Percentiles rank a stretch among this genome's conserved stretches.
Evolutionary conservation across 2,888 invertebrate species (phyloP).

Genomic region (Miltochrista miniata): DNA sequence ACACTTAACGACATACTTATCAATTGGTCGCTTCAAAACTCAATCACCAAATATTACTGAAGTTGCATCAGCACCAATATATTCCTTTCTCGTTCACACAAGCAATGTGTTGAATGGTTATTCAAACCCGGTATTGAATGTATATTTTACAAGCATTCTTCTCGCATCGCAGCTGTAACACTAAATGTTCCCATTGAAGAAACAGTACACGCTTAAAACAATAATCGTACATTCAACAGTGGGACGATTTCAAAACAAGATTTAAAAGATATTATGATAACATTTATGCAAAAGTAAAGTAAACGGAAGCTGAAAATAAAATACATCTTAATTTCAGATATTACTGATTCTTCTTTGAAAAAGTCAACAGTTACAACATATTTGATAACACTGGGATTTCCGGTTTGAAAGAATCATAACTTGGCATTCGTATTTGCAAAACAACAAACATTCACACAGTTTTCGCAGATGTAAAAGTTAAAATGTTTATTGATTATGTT

Average conservation of each 20-base stretch:
- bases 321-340: conserved; percentile 25
- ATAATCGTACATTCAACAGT: conserved; percentile 48
- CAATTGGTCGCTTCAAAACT: no score
- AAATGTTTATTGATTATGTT: no score
- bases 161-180: conserved; percentile 17
- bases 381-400: background rate
- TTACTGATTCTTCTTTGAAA: conserved; percentile 3
- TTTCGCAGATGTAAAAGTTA: no score
- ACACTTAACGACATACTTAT: background rate
- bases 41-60: no score
- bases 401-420: background rate
- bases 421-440: no score
- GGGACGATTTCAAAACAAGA: conserved; percentile 57
- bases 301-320: conserved; percentile 47
- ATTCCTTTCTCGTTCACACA: conserved; percentile 9
- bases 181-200: conserved; percentile 24
- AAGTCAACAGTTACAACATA: conserved; percentile 1
- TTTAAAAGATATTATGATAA: conserved; percentile 56
- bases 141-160: conserved; percentile 24
- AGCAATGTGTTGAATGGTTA: conserved; percentile 17
- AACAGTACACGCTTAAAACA: conserved; percentile 41
- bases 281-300: conserved; percentile 44
- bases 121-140: conserved; percentile 18
- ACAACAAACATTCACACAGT: no score
- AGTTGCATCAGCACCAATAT: no score